Evolutionary conservation across 2,797 vertebrate genomes (phyloP), one percentile per base, ranked within the genome.

Genomic region (Sylvia borin): DNA sequence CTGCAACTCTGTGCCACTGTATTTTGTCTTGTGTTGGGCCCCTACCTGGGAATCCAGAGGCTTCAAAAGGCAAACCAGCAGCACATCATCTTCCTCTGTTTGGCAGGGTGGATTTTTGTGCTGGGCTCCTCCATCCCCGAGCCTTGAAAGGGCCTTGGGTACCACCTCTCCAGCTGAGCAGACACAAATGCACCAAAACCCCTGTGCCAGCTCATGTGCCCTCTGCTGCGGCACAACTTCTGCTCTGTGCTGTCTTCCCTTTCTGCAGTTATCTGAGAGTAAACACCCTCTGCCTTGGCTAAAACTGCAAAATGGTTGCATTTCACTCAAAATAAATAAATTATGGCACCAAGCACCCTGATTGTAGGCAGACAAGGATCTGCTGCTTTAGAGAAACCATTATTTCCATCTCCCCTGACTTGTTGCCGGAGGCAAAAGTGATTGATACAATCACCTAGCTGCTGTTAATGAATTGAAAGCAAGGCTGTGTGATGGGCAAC

Each of bases 361-460:
- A 13, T 0, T 66, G 32, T 57, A 87, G 19, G 47, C 40, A 88
- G 73, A 65, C 13, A 83, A 62, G 21, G 32, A 93, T 75, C 73
- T 81, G 26, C 18, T 88, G 47, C 66, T 84, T 94, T 65, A 85
- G 24, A 90, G 40, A 91, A 83, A 75, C 10, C 25, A 85, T 85
- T 68, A 83, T 68, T 84, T 87, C 38, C 38, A 77, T 55, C 27
- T 92, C 50, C 50, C 16, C 34, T 16, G 40, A 65, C 29, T 93
- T 29, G 51, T 47, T 67, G 68, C 54, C 90, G 40, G 51, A 94
- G 26, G 60, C 62, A 88, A 80, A 72, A 91, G 38, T 91, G 84
- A 93, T 53, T 66, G 73, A 79, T 64, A 47, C 40, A 50, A 94
- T 91, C 47, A 77, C 43, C 66, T 84, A 67, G 45, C 29, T 61